Conservation (phyloP, 1,140 invertebrate genomes). For the Ptiloglossa arizonensis region DNA sequence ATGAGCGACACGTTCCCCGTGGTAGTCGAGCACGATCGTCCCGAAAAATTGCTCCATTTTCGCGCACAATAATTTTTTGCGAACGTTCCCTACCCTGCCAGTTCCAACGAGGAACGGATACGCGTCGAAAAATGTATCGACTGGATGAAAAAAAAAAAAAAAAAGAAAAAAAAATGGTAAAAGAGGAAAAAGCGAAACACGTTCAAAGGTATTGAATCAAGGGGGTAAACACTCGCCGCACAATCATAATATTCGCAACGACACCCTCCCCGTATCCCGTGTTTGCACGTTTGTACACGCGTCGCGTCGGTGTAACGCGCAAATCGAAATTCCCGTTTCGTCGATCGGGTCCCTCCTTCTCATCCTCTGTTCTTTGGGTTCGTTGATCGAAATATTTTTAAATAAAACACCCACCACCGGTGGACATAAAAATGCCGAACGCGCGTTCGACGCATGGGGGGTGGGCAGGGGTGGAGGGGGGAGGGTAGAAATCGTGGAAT, state of each 20-base stretch:
- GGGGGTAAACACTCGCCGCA: background rate
- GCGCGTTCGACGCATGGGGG: background rate
- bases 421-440: constrained; percentile 11
- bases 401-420: constrained; percentile 15
- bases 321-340: constrained; percentile 10
- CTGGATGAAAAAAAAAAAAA: no score
- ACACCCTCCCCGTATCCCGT: background rate
- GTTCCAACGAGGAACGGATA: background rate
- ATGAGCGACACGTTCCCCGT: no score
- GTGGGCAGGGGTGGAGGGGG: background rate
- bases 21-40: no score
- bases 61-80: background rate
- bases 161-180: no score
- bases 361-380: no score
- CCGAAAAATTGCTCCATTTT: no score
- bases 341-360: background rate
- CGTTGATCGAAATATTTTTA: constrained; percentile 29
- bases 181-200: background rate
- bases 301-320: background rate
- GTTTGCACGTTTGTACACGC: background rate
- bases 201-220: constrained; percentile 4
- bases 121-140: background rate
- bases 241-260: constrained; percentile 14
- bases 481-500: background rate
- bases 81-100: no score